Percentiles rank a stretch among this genome's conserved stretches.
Conservation (phyloP, 2,797 vertebrate species). For the Muscicapa striata region DNA sequence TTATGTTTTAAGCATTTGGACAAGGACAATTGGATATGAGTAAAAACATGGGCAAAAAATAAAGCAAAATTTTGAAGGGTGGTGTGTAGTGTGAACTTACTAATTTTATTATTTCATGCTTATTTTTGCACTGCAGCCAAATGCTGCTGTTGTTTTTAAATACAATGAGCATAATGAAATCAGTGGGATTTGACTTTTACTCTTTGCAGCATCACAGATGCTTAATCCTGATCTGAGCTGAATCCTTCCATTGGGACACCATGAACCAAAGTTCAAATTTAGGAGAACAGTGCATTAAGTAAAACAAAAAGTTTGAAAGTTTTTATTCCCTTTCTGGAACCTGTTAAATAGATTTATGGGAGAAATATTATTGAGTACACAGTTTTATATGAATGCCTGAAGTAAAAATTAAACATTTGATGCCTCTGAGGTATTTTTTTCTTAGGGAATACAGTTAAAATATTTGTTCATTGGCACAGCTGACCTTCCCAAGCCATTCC, state of each 20-base stretch:
- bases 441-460: not conserved
- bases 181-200: not conserved
- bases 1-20: not conserved
- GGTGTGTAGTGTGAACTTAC: not conserved
- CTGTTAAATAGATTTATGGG: not conserved
- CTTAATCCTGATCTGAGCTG: not conserved
- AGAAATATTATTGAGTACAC: not conserved
- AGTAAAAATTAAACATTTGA: not conserved
- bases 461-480: accelerated
- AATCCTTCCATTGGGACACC: not conserved
- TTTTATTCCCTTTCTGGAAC: not conserved
- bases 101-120: not conserved
- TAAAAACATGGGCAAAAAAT: accelerated
- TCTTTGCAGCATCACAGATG: not conserved
- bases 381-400: not conserved
- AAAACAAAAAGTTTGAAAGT: not conserved
- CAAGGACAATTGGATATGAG: accelerated
- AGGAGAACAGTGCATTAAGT: not conserved
- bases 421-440: not conserved
- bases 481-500: not conserved
- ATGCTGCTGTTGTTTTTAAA: not conserved
- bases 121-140: not conserved
- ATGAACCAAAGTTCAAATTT: not conserved
- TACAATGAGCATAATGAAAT: accelerated
- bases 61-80: not conserved